Evolutionary conservation across 2,113 vertebrate species (phyloP).

Genomic region (Pyxicephalus adspersus): DNA sequence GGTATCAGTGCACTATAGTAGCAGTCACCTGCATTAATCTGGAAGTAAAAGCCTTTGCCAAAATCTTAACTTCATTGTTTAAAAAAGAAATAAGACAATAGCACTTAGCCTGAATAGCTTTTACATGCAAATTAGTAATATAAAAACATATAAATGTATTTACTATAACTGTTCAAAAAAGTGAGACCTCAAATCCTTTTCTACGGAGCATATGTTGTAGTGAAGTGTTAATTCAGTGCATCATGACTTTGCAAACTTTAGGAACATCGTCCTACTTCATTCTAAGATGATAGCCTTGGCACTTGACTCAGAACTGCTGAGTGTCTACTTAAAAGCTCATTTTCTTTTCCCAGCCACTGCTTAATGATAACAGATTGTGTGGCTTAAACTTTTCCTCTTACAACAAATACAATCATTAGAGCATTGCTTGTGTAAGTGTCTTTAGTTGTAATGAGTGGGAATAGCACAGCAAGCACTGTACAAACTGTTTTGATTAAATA

Average conservation of each 20-base stretch:
- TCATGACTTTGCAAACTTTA: neutral
- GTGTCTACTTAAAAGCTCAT: slow-evolving; percentile 36
- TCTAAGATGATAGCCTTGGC: neutral
- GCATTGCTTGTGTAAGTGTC: slow-evolving; percentile 15
- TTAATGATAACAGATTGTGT: slow-evolving; percentile 48
- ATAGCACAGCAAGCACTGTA: slow-evolving; percentile 12
- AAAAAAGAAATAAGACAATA: too few species aligned
- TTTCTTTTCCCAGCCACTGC: slow-evolving; percentile 3
- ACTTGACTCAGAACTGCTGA: neutral
- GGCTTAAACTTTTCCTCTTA: slow-evolving; percentile 6
- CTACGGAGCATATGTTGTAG: too few species aligned
- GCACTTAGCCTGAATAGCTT: too few species aligned
- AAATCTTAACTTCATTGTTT: too few species aligned
- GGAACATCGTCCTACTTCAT: neutral
- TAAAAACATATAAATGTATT: too few species aligned
- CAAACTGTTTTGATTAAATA: slow-evolving; percentile 24
- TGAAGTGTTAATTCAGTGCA: neutral
- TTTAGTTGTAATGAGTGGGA: neutral
- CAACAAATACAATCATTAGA: slow-evolving; percentile 26
- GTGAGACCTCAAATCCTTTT: too few species aligned
- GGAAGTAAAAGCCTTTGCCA: too few species aligned
- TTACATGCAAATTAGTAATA: too few species aligned
- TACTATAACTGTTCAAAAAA: too few species aligned
- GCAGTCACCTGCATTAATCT: too few species aligned
- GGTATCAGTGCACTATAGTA: too few species aligned